These are phyloP conservation scores for Drosophila kikkawai DNA, from an alignment of 1,140 invertebrate genomes.

Conservation along the genomic window DNA sequence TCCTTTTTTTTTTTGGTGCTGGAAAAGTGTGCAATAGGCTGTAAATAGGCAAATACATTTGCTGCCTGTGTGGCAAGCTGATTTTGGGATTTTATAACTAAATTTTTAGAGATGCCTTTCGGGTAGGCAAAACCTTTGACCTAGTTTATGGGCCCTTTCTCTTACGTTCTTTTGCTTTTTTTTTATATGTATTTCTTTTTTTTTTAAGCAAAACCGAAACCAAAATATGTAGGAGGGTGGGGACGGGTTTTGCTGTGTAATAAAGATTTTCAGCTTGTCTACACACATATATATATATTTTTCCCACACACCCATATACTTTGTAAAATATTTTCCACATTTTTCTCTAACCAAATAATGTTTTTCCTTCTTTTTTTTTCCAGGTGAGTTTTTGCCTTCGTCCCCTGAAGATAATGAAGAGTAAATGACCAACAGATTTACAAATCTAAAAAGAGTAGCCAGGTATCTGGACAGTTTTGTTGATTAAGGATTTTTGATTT, in stretches of 20 bases:
- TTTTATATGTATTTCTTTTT: too few species aligned
- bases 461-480: constrained; percentile 38
- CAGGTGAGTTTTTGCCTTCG: constrained; percentile 58
- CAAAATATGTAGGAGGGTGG: not conserved
- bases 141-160: constrained; percentile 46
- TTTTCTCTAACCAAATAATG: constrained; percentile 37
- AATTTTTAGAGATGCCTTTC: constrained; percentile 28
- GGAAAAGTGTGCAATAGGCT: constrained; percentile 79
- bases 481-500: constrained; percentile 9
- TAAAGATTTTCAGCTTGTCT: constrained; percentile 50
- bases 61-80: constrained; percentile 37
- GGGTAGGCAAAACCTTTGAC: constrained; percentile 31
- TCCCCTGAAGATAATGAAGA: constrained; percentile 65
- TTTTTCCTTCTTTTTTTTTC: constrained; percentile 24
- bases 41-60: constrained; percentile 80
- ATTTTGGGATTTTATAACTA: constrained; percentile 57
- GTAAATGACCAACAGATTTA: constrained; percentile 60
- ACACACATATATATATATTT: constrained; percentile 47
- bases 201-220: constrained; percentile 5
- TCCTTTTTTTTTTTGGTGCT: not conserved
- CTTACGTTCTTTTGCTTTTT: not conserved
- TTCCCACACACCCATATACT: not conserved
- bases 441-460: constrained; percentile 12
- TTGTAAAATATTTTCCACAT: constrained; percentile 33
- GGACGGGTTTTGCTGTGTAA: constrained; percentile 6